phyloP scores from a whole-genome alignment of 2,797 vertebrate species.

The Pelobates cultripes region DNA sequence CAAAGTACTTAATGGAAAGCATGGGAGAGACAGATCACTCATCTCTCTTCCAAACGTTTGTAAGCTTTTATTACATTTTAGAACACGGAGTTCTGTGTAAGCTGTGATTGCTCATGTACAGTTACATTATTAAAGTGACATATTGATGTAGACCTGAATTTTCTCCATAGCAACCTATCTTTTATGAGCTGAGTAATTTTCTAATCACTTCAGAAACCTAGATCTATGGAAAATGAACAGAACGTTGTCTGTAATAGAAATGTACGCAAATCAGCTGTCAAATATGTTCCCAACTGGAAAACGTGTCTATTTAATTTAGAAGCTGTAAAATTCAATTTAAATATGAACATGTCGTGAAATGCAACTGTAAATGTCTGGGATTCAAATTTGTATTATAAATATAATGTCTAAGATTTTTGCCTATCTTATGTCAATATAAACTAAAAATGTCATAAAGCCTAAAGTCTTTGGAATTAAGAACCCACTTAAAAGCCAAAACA shows the following conservation, averaged over 20 bases:
- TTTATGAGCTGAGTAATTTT: conserved; percentile 8
- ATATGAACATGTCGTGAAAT: not conserved
- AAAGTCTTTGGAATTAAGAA: not conserved
- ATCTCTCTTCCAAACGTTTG: not conserved
- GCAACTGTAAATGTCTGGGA: not conserved
- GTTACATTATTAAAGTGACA: conserved; percentile 13
- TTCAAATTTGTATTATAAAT: not conserved
- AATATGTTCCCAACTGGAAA: not conserved
- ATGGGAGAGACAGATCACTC: not conserved
- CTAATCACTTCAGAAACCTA: conserved; percentile 10
- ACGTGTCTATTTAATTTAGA: not conserved
- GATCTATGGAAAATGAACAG: conserved; percentile 2
- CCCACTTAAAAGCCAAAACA: not conserved
- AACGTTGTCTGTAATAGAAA: conserved; percentile 1
- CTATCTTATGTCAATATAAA: not conserved
- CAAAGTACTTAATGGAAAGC: not conserved
- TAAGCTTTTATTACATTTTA: conserved; percentile 2
- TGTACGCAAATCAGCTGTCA: conserved; percentile 7
- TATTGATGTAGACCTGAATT: conserved; percentile 1
- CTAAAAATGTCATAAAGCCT: not conserved
- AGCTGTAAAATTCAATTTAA: not conserved
- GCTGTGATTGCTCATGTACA: conserved; percentile 10
- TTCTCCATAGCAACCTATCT: conserved; percentile 10
- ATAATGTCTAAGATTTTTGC: not conserved
- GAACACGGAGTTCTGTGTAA: not conserved